Evolutionary conservation across 2,888 invertebrate genomes (phyloP), one percentile per base, ranked within the genome.

Genomic region (Globia sparganii): DNA sequence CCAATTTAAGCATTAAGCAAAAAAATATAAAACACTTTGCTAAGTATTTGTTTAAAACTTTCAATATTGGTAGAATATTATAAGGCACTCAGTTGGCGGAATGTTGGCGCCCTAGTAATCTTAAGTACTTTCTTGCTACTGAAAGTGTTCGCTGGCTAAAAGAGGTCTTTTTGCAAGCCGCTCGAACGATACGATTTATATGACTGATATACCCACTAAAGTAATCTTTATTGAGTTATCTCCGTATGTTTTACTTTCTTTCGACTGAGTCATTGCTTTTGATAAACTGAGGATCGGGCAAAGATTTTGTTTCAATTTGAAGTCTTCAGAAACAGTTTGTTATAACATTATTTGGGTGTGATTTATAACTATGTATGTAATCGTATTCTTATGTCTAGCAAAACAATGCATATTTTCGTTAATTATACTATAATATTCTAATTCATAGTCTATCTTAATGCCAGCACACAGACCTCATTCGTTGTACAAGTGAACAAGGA

Each of bases 1-100:
- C 84, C 89, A 89, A 86, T 91, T 89, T 88, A 80, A 82, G 80
- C 87, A 87, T 86, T 86, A 85, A 78, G 77, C 80, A 82, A 84
- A 83, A 88, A 86, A 88, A 88, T 81, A 80, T 69, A 79, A 76
- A 86, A 83, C 78, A 80, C 74, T 84, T 83, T 58, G 61, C 67
- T 68, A 75, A 75, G 72, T 73, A 86, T 85, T 86, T 84, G 80
- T 85, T 84, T 85, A 83, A 75, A 83, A 75, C 85, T 82, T 81
- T 84, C 81, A 79, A 77, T 87, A 81, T 84, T 82, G 75, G 78
- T 80, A 62, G 67, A 81, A 83, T 77, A 80, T 86, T 79, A 76
- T 71, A 73, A 69, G 49, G 61, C 84, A 84, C 77, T 84, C 72
- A 80, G 58, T n/a, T 59, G 18, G 62, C 69, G 74, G 80, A 80